Evolutionary conservation across 2,113 vertebrate species (phyloP).

Genomic region (Periophthalmodon schlosseri): DNA sequence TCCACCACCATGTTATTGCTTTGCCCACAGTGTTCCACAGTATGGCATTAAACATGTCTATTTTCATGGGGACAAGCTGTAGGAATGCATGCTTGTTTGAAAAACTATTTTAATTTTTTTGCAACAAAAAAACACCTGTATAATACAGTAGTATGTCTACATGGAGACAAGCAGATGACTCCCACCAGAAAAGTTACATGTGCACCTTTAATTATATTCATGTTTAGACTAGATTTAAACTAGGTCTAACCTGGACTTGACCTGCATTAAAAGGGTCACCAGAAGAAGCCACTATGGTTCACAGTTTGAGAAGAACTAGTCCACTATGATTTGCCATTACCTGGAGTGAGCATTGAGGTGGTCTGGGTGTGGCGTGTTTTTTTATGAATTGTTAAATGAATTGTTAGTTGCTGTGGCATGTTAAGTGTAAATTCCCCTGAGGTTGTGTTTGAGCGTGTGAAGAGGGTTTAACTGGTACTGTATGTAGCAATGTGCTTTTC

Average conservation of each 20-base stretch:
- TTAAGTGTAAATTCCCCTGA: constrained; percentile 7
- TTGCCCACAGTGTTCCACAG: too few relatives aligned
- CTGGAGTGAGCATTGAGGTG: neutral
- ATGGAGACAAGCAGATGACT: too few relatives aligned
- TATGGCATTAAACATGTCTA: too few relatives aligned
- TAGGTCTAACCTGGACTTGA: neutral
- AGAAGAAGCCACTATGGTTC: neutral
- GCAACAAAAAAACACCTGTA: too few relatives aligned
- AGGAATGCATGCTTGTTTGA: too few relatives aligned
- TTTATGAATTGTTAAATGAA: constrained; percentile 23
- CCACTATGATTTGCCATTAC: neutral
- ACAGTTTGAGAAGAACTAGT: neutral
- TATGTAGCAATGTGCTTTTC: constrained; percentile 15
- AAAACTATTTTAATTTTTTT: too few relatives aligned
- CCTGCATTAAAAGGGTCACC: neutral
- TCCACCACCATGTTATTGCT: neutral
- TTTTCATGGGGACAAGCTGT: too few relatives aligned
- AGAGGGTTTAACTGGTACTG: constrained; percentile 11
- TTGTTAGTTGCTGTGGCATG: constrained; percentile 19
- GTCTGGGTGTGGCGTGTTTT: constrained; percentile 17
- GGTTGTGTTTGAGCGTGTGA: constrained; percentile 16
- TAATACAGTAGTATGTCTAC: too few relatives aligned
- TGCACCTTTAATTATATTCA: neutral
- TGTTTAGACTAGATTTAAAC: neutral
- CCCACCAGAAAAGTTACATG: neutral